These are phyloP conservation scores for Syngnathus typhle DNA, from an alignment of 2,113 vertebrate genomes.

Conservation along the genomic window DNA sequence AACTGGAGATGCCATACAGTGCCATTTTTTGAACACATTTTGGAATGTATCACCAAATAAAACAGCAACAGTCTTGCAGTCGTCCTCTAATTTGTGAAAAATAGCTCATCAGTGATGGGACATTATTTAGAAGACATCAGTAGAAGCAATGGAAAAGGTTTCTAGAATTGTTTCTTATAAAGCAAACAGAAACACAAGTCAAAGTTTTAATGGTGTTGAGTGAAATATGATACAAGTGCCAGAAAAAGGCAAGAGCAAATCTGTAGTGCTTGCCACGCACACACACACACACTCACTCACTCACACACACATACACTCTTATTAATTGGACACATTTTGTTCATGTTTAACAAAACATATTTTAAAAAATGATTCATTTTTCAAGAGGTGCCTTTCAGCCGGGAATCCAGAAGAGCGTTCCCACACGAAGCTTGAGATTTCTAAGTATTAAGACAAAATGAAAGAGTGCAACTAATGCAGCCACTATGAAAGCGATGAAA, in stretches of 20 bases:
- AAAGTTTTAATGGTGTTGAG: slow-evolving; percentile 57
- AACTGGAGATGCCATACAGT: neutral
- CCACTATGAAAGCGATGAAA: neutral
- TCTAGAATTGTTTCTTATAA: neutral
- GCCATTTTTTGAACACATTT: neutral
- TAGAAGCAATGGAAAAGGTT: too few species aligned
- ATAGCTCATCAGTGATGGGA: too few species aligned
- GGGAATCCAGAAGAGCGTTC: neutral
- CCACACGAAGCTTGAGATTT: neutral
- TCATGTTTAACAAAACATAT: slow-evolving; percentile 2
- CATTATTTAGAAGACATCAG: too few species aligned
- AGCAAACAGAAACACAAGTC: slow-evolving; percentile 18
- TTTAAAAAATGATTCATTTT: slow-evolving; percentile 29
- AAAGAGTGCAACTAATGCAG: neutral
- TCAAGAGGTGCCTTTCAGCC: neutral
- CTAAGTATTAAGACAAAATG: neutral
- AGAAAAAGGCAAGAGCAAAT: slow-evolving; percentile 54
- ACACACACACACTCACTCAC: neutral
- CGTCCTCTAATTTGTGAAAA: neutral
- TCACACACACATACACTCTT: neutral
- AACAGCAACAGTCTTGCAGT: neutral
- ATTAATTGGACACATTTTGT: slow-evolving; percentile 17
- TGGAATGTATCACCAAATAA: neutral
- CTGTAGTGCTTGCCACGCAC: slow-evolving; percentile 8
- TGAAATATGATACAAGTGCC: slow-evolving; percentile 57